These are phyloP conservation scores for Microdon myrmicae DNA, from an alignment of 2,888 invertebrate species.

Conservation along the genomic window DNA sequence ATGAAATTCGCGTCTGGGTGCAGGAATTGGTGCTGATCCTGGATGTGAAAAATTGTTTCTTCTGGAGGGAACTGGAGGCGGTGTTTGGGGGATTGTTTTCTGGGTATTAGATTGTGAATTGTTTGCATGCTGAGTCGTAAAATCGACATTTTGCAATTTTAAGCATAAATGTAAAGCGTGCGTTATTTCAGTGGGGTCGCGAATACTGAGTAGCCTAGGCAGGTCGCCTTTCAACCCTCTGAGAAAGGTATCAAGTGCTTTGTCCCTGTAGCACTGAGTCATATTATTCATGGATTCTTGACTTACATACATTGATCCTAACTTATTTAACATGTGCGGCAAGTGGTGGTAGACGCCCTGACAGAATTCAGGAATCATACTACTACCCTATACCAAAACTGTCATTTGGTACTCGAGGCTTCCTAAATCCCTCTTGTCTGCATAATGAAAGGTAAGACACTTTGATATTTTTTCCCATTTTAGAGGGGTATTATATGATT, in stretches of 20 bases:
- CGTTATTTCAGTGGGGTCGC: neutral
- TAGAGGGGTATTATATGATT: too few relatives aligned
- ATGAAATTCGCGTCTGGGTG: neutral
- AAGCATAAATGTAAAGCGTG: slow-evolving; percentile 4
- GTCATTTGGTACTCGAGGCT: slow-evolving; percentile 5
- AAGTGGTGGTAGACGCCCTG: slow-evolving; percentile 14
- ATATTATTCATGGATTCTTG: slow-evolving; percentile 17
- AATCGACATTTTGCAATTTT: slow-evolving; percentile 1
- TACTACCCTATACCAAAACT: neutral
- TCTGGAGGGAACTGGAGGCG: slow-evolving; percentile 2
- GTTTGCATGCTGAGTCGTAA: slow-evolving; percentile 1
- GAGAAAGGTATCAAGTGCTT: slow-evolving; percentile 1
- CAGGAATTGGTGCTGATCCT: neutral
- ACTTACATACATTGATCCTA: slow-evolving; percentile 17
- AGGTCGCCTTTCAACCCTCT: slow-evolving; percentile 5
- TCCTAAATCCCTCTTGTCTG: too few relatives aligned
- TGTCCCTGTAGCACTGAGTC: slow-evolving; percentile 7
- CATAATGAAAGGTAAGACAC: slow-evolving; percentile 5
- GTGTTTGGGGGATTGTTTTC: neutral
- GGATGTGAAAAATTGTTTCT: neutral
- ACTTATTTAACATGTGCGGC: slow-evolving; percentile 9
- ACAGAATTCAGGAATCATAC: too few relatives aligned
- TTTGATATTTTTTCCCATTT: neutral
- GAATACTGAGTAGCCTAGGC: slow-evolving; percentile 1
- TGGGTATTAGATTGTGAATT: neutral